Evolutionary conservation across 1,140 invertebrate species (phyloP), one percentile per base, ranked within the genome.

Genomic region (Drosophila dunni): DNA sequence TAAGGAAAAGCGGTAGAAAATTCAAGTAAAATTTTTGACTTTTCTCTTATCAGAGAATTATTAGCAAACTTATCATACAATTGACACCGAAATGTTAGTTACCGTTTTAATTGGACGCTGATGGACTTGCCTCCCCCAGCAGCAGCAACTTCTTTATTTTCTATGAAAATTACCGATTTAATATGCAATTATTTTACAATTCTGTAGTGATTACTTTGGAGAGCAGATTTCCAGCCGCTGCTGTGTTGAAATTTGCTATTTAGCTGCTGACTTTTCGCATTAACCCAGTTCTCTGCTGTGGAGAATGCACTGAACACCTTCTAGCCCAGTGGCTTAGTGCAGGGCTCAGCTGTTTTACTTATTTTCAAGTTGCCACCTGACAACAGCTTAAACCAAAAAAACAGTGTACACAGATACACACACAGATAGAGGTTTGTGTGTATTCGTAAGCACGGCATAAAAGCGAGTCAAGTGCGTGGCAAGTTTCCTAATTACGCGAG

Each of bases 401-500:
- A 20, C 4, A 3, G 3, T 57, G 1, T 40, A 45, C 24, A 29
- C 24, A 29, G 24, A 29, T 29, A 29, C 24, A 29, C 24, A 29
- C 6, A 29, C 6, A 29, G 24, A 29, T 29, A 29, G 5, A 29
- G 24, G 24, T 29, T 29, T 44, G 34, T 44, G 15, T 20, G 42
- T 33, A 34, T 29, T 4, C 17, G 29, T 46, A 24, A 6, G 20
- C 56, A n/a, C 24, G 1, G 15, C 36, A 34, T 46, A 53, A 64
- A 77, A 84, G 69, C 74, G 75, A 84, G 81, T 84, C 81, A 86
- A 84, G 81, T 84, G 74, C 74, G 82, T 66, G 50, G 82, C 81
- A 86, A 84, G 81, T 86, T 81, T 86, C 82, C 81, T 86, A 84
- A 84, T 84, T 84, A 84, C 78, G 65, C 64, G 67, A 81, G 58